Conservation (phyloP, 2,113 vertebrate species). For the Tiliqua scincoides region DNA sequence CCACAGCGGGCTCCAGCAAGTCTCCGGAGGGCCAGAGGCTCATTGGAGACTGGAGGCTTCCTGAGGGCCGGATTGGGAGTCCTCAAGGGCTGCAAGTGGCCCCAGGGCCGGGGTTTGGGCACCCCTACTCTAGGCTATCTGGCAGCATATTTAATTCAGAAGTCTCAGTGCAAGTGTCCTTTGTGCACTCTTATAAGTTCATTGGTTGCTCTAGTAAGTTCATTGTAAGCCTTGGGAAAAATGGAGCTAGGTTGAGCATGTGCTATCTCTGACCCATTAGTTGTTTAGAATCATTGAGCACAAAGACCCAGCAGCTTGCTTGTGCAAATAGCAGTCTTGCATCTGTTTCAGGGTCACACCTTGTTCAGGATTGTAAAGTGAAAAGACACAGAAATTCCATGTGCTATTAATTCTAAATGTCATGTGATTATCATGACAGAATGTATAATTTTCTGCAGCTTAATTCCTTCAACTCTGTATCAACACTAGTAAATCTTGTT, state of each 20-base stretch:
- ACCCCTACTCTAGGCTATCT: too few species aligned
- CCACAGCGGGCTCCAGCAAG: too few species aligned
- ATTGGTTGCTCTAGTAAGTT: neutral
- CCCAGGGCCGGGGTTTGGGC: too few species aligned
- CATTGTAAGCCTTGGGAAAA: too few species aligned
- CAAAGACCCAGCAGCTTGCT: neutral
- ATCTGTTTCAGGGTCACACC: neutral
- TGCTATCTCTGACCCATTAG: too few species aligned
- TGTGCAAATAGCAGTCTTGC: neutral
- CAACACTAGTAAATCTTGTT: neutral
- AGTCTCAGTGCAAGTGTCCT: neutral
- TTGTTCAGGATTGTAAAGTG: neutral
- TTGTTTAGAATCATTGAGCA: neutral
- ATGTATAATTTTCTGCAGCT: constrained; percentile 40
- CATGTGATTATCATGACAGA: neutral
- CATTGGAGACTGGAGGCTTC: too few species aligned
- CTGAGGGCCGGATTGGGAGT: too few species aligned
- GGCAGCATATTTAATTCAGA: neutral
- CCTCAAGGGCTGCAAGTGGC: too few species aligned
- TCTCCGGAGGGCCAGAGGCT: too few species aligned
- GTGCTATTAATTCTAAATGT: neutral
- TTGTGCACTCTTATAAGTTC: too few species aligned
- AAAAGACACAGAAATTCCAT: neutral
- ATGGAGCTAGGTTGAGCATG: too few species aligned
- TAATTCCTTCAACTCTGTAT: neutral